Conservation (phyloP, 2,113 vertebrate genomes). For the Petromus typicus region DNA sequence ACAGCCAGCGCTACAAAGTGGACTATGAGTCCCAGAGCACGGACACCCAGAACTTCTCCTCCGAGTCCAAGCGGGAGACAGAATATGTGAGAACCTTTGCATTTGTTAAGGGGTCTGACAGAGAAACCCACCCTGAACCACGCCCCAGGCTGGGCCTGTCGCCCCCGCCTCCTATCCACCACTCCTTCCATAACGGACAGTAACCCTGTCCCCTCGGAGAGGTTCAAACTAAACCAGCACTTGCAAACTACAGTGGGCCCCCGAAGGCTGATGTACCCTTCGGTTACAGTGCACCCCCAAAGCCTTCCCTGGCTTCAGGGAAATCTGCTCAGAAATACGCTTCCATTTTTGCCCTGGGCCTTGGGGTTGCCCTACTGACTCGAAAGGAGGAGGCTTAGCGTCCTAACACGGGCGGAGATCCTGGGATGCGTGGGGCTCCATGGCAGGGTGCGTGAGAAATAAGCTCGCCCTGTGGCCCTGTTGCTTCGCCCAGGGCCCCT, state of each 20-base stretch:
- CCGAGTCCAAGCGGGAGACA: slow-evolving; percentile 92
- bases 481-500: slow-evolving; percentile 91
- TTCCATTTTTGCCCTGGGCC: not conserved
- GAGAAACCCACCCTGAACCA: not conserved
- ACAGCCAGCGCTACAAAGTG: slow-evolving; percentile 92
- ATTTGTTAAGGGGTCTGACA: not conserved
- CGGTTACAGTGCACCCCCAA: not conserved
- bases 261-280: not conserved
- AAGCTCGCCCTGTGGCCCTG: not conserved
- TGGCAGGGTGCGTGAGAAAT: not conserved
- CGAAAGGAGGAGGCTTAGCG: not conserved
- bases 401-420: not conserved
- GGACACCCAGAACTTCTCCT: slow-evolving; percentile 94
- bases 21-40: slow-evolving; percentile 90
- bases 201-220: not conserved
- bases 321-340: too few relatives aligned
- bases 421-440: not conserved
- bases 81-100: slow-evolving; percentile 92
- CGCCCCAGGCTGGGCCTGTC: not conserved
- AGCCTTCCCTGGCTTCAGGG: not conserved
- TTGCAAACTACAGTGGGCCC: not conserved
- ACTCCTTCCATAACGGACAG: not conserved
- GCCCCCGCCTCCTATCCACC: not conserved
- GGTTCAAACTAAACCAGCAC: not conserved
- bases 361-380: not conserved